Base-by-base conservation (phyloP, 2,888 invertebrate genomes). In the Abrostola triplasia region DNA sequence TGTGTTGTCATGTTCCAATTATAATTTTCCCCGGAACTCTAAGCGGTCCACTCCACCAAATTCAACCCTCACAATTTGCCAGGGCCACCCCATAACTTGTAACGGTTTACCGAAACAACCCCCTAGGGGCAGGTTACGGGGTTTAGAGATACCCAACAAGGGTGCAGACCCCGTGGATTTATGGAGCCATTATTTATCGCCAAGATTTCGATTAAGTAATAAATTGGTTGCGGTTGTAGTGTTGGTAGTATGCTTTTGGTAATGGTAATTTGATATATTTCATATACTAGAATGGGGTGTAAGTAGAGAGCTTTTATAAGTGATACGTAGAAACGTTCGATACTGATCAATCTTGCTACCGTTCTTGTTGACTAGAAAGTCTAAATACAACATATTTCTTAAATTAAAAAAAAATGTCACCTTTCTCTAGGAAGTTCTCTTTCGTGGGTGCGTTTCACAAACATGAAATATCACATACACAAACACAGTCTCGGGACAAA, bases 41-140 rank as follows among this genome's bases (percentile, higher is more conserved):
- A 36, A 59, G 40, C 10, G 40, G 9, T 49, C 47, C 50, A 13
- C 51, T 47, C 48, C 40, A 52, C 44, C 59, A 42, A 59, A 68
- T 67, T 64, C 67, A 64, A 42, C 65, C 67, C 60, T 55, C 35
- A 67, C 58, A 63, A 62, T 59, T 64, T 62, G 53, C 52, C 57
- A 67, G 64, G 51, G 24, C 66, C 78, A 67, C 69, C 79, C 81
- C 65, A 49, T 60, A 48, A 56, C 72, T 73, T 78, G 81, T 79
- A 73, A 63, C 76, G 81, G 74, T 80, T 76, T 61, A 74, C 73
- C 69, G 70, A 65, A 79, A 80, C 79, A 81, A 68, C 68, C 65
- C 79, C 79, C 79, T 12, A 12, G 79, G 80, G 79, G 36, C 55
- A 64, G 70, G 67, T 80, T 78, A 73, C 42, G 67, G 64, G 73